Evolutionary conservation across 2,888 invertebrate genomes (phyloP).

Genomic region (Abrostola tripartita): DNA sequence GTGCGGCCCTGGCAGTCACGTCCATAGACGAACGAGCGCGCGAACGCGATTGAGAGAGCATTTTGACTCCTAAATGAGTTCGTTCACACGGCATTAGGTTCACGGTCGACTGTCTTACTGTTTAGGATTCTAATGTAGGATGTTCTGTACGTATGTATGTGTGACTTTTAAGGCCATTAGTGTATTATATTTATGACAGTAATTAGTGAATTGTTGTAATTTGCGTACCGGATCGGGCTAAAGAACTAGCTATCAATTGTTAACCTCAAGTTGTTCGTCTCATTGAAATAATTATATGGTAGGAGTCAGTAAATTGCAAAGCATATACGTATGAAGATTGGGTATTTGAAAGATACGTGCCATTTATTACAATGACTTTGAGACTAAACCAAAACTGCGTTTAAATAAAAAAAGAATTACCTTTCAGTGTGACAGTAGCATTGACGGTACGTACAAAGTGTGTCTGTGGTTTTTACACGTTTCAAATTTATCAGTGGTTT

Average conservation of each 20-base stretch:
- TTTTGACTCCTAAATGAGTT: constrained; percentile 85
- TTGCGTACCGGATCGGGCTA: constrained; percentile 2
- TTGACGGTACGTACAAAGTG: too few relatives aligned
- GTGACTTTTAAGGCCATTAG: constrained; percentile 43
- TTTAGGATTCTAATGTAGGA: constrained; percentile 49
- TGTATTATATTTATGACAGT: constrained; percentile 32
- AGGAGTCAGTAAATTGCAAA: background rate
- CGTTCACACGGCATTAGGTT: constrained; percentile 67
- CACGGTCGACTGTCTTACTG: constrained; percentile 50
- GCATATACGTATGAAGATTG: too few relatives aligned
- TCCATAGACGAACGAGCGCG: constrained; percentile 69
- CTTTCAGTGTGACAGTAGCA: too few relatives aligned
- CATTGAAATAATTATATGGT: background rate
- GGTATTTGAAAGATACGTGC: too few relatives aligned
- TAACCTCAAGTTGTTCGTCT: background rate
- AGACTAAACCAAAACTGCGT: too few relatives aligned
- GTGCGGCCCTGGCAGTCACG: constrained; percentile 71
- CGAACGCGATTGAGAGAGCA: constrained; percentile 70
- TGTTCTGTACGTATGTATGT: constrained; percentile 37
- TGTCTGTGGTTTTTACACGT: constrained; percentile 15
- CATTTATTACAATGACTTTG: too few relatives aligned
- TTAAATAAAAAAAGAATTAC: too few relatives aligned
- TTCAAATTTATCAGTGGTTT: constrained; percentile 29
- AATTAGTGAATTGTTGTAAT: constrained; percentile 41
- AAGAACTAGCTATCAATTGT: background rate